Evolutionary conservation across 35 echinoderm and acorn worm genomes (phyloP).

Genomic region (Lytechinus pictus): DNA sequence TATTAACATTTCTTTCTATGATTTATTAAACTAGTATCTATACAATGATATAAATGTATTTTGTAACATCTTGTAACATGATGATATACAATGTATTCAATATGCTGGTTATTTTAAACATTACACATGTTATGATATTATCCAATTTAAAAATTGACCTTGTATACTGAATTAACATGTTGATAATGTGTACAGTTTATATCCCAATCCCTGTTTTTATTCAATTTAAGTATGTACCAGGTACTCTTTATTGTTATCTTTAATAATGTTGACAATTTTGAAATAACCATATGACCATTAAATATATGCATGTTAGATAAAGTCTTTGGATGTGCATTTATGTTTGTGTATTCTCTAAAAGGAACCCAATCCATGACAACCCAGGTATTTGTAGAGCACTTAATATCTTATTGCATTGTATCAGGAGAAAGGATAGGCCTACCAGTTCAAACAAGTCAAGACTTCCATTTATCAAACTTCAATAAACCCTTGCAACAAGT

Average conservation of each 20-base stretch:
- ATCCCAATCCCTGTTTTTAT: background rate
- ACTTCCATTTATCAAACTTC: too few relatives aligned
- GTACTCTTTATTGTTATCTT: background rate
- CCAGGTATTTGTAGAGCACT: too few relatives aligned
- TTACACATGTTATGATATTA: too few relatives aligned
- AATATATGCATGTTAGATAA: background rate
- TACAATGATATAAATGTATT: too few relatives aligned
- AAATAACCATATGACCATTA: slow-evolving; percentile 14
- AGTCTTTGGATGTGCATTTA: background rate
- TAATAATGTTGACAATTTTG: background rate
- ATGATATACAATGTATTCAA: too few relatives aligned
- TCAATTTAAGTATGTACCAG: background rate
- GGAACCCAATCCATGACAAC: too few relatives aligned
- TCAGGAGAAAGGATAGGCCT: background rate
- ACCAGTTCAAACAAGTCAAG: too few relatives aligned
- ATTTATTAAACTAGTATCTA: background rate
- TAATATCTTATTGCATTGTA: too few relatives aligned
- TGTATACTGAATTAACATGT: background rate
- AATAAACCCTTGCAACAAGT: too few relatives aligned
- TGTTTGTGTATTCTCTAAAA: background rate
- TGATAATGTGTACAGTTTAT: background rate
- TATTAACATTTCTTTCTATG: background rate
- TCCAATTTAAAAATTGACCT: background rate
- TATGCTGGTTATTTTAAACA: too few relatives aligned
- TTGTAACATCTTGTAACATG: too few relatives aligned